phyloP scores from a whole-genome alignment of 2,797 vertebrate genomes.

The Triplophysa bombifrons region DNA sequence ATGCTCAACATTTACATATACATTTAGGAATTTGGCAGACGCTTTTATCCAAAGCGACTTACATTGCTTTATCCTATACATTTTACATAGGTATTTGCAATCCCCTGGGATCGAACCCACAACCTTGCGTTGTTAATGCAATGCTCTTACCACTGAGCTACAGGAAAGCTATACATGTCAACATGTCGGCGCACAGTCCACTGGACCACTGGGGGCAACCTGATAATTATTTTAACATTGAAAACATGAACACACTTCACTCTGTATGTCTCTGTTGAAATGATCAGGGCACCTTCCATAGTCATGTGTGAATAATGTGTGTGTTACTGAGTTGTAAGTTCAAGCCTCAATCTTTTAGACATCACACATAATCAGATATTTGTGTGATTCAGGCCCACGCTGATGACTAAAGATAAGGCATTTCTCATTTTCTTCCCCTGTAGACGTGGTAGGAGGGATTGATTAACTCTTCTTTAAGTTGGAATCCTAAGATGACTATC shows the following conservation, averaged over 20 bases:
- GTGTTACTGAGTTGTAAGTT: conserved; percentile 25
- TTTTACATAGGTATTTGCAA: no score
- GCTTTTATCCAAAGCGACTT: no score
- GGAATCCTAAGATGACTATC: conserved; percentile 28
- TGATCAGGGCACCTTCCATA: conserved; percentile 14
- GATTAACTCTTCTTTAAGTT: conserved; percentile 39
- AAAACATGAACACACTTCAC: background rate
- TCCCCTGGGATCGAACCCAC: no score
- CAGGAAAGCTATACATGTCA: no score
- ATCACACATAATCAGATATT: conserved; percentile 32
- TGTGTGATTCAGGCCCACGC: background rate
- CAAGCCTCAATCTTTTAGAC: conserved; percentile 34
- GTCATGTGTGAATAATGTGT: conserved; percentile 40
- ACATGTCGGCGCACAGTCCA: no score
- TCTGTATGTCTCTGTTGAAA: background rate
- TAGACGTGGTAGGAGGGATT: conserved; percentile 27
- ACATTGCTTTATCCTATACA: no score
- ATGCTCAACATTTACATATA: no score
- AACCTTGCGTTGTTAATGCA: no score
- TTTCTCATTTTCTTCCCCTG: conserved; percentile 34
- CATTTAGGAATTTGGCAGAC: no score
- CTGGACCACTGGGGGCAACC: no score
- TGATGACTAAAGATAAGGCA: conserved; percentile 49
- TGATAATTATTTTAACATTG: background rate
- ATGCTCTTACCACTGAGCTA: no score